Evolutionary conservation across 2,888 invertebrate genomes (phyloP).

Genomic region (Zelleria hepariella): DNA sequence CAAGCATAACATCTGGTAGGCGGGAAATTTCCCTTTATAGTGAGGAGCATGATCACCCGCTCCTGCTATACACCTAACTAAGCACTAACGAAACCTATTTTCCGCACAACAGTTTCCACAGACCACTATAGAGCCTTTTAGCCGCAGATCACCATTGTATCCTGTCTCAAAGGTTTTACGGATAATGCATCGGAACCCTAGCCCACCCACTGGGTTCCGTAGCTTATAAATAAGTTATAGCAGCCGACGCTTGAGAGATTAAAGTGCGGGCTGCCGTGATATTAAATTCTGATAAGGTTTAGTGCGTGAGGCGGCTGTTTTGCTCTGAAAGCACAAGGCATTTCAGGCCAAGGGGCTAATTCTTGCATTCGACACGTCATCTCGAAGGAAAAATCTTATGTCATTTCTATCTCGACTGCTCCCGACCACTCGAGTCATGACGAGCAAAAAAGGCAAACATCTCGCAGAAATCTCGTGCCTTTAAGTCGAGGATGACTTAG

Average conservation of each 20-base stretch:
- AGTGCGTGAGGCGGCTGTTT: constrained; percentile 16
- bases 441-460: no score
- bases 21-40: no score
- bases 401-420: no score
- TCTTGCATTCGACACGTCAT: no score
- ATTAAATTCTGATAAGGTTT: constrained; percentile 59
- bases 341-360: no score
- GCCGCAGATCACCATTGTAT: constrained; percentile 16
- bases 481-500: no score
- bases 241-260: constrained; percentile 26
- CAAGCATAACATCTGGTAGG: no score
- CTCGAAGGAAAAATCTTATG: no score
- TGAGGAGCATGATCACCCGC: no score
- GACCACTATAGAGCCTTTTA: background rate
- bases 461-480: no score
- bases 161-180: constrained; percentile 32
- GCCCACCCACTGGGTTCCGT: constrained; percentile 37
- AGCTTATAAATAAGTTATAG: constrained; percentile 50
- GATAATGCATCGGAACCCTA: constrained; percentile 25
- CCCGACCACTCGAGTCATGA: no score
- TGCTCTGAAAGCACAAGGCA: background rate
- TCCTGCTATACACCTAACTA: no score
- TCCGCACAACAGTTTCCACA: background rate
- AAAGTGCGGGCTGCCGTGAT: constrained; percentile 41
- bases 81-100: background rate